Percentiles rank a stretch among this genome's conserved stretches.
Conservation (phyloP, 2,797 vertebrate species). For the Natrix natrix region DNA sequence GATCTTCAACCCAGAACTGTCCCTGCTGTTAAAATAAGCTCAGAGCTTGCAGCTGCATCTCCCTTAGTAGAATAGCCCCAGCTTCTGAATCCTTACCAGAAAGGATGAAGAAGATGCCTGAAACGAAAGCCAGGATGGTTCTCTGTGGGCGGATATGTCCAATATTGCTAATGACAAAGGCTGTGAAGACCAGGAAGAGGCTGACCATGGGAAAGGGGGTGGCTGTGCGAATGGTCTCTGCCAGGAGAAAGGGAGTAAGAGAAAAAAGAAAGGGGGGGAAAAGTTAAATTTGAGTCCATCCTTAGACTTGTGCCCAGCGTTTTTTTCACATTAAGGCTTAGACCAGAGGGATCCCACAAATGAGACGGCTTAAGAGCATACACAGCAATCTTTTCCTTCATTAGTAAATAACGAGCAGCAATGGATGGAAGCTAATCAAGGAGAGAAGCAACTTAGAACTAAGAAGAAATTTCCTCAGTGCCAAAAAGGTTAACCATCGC, state of each 20-base stretch:
- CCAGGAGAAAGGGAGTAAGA: background rate
- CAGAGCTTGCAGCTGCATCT: background rate
- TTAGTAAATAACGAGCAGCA: background rate
- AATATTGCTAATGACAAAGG: conserved; percentile 95
- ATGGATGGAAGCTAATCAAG: background rate
- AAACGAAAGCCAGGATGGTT: conserved; percentile 92
- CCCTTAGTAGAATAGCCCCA: background rate
- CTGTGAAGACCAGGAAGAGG: conserved; percentile 90
- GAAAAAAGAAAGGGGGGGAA: background rate
- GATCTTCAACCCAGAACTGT: background rate
- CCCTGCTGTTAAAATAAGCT: background rate
- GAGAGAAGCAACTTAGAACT: background rate
- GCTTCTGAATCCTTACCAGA: conserved; percentile 75
- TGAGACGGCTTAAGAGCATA: background rate
- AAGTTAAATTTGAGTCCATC: background rate
- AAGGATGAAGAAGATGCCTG: conserved; percentile 94
- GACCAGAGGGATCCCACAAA: too few species aligned
- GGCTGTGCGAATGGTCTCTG: conserved; percentile 90
- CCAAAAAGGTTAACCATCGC: too few species aligned
- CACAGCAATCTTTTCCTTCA: background rate
- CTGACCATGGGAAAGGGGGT: conserved; percentile 93
- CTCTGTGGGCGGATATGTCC: conserved; percentile 93
- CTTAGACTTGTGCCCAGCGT: background rate
- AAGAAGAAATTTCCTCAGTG: background rate
- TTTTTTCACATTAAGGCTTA: background rate